Evolutionary conservation across 2,113 vertebrate genomes (phyloP).

Genomic region (Arizona elegans): DNA sequence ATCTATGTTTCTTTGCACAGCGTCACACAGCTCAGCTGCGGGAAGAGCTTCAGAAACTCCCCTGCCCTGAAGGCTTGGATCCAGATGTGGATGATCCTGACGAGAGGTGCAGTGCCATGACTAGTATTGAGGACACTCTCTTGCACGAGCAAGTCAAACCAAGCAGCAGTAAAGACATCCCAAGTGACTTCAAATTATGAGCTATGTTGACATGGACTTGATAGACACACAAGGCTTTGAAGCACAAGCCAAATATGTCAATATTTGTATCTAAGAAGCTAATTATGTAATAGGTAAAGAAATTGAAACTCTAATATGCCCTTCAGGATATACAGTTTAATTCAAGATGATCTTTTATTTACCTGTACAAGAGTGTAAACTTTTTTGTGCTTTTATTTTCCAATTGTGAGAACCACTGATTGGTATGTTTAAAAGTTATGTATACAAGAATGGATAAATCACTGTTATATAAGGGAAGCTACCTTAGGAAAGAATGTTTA

Average conservation of each 20-base stretch:
- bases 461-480: slow-evolving; percentile 96
- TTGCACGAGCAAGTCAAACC: slow-evolving; percentile 84
- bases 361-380: slow-evolving; percentile 99
- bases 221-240: slow-evolving; percentile 84
- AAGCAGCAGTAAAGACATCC: slow-evolving; percentile 86
- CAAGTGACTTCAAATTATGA: slow-evolving; percentile 90
- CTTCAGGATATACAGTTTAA: slow-evolving; percentile 85
- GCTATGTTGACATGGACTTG: slow-evolving; percentile 70
- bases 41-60: slow-evolving; percentile 94
- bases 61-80: slow-evolving; percentile 92
- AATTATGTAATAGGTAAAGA: slow-evolving; percentile 90
- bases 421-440: slow-evolving; percentile 99
- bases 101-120: slow-evolving; percentile 77
- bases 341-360: slow-evolving; percentile 93
- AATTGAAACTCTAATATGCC: slow-evolving; percentile 88
- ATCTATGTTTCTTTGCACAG: slow-evolving; percentile 59
- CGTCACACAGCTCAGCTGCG: slow-evolving; percentile 94
- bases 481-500: slow-evolving; percentile 98
- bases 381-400: slow-evolving; percentile 98
- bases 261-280: slow-evolving; percentile 99
- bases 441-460: slow-evolving; percentile 92
- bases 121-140: slow-evolving; percentile 76
- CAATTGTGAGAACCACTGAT: slow-evolving; percentile 99
- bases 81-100: slow-evolving; percentile 82
- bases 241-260: slow-evolving; percentile 96